Evolutionary conservation across 2,888 invertebrate genomes (phyloP).

Genomic region (Ditula angustiorana): DNA sequence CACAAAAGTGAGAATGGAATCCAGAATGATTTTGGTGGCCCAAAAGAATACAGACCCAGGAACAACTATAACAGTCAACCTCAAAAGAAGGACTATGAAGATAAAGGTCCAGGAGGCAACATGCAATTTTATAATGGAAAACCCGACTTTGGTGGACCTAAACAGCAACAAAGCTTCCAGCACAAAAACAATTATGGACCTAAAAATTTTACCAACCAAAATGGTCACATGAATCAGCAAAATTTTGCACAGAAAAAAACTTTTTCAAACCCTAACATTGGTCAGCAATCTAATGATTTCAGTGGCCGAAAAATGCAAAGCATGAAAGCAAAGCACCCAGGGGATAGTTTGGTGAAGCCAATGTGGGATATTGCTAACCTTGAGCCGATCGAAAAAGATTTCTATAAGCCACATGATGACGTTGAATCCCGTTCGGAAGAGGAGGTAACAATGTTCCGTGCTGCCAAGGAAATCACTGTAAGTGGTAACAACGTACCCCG

Average conservation of each 20-base stretch:
- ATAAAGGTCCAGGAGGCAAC: slow-evolving; percentile 67
- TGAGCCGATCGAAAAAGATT: slow-evolving; percentile 95
- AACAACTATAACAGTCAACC: slow-evolving; percentile 73
- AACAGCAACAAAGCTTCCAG: slow-evolving; percentile 69
- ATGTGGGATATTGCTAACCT: slow-evolving; percentile 92
- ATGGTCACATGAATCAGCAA: slow-evolving; percentile 57
- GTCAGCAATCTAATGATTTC: slow-evolving; percentile 68
- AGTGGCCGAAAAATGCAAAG: slow-evolving; percentile 85
- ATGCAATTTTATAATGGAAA: slow-evolving; percentile 79
- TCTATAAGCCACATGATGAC: slow-evolving; percentile 93
- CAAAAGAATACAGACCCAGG: slow-evolving; percentile 75
- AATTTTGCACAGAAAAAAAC: slow-evolving; percentile 71
- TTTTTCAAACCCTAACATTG: slow-evolving; percentile 63
- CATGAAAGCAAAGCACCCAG: slow-evolving; percentile 89
- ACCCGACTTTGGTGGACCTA: slow-evolving; percentile 81
- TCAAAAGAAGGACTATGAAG: slow-evolving; percentile 70
- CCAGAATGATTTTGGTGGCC: slow-evolving; percentile 79
- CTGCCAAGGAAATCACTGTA: slow-evolving; percentile 94
- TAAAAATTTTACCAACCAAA: slow-evolving; percentile 54
- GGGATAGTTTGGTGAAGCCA: slow-evolving; percentile 90
- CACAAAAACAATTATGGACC: slow-evolving; percentile 71
- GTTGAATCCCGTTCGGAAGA: slow-evolving; percentile 88
- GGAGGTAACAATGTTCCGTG: slow-evolving; percentile 91
- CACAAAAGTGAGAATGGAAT: slow-evolving; percentile 72
- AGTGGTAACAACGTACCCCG: slow-evolving; percentile 94